A percentile compares a stretch with the other conserved stretches of the same genome.
Conservation (phyloP, 30 jellyfish, hydroid and myxozoan genomes). For the Pelagia noctiluca region DNA sequence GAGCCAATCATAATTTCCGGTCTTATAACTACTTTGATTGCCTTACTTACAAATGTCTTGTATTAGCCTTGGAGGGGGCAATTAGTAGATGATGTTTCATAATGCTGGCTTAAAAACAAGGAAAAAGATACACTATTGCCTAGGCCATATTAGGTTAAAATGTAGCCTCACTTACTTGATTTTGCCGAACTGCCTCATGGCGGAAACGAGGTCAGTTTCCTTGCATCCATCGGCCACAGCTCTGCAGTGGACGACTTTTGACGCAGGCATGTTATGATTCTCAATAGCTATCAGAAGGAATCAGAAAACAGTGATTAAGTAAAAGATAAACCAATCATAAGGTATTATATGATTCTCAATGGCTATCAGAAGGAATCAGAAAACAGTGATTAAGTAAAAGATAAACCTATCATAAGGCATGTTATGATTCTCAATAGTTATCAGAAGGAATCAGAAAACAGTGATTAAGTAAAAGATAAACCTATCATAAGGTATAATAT, state of each 20-base stretch:
- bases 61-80: too few relatives aligned
- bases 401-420: constrained; percentile 81
- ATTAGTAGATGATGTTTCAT: too few relatives aligned
- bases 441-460: background rate
- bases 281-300: constrained; percentile 62
- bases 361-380: constrained; percentile 32
- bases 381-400: background rate
- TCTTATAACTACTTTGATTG: too few relatives aligned
- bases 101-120: too few relatives aligned
- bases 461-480: background rate
- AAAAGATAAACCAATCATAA: background rate
- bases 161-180: constrained; percentile 62
- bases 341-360: constrained; percentile 98
- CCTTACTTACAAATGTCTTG: too few relatives aligned
- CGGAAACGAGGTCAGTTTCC: constrained; percentile 95
- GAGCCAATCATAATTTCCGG: too few relatives aligned
- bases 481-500: constrained; percentile 92
- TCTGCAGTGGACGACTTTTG: constrained; percentile 96
- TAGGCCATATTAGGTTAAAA: too few relatives aligned
- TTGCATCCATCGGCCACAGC: constrained; percentile 99
- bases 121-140: background rate
- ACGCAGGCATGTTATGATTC: constrained; percentile 99
- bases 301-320: background rate
- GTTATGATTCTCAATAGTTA: constrained; percentile 94
- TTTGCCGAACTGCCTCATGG: constrained; percentile 96